phyloP scores from a whole-genome alignment of 2,888 invertebrate genomes.

The Philereme vetulata region DNA sequence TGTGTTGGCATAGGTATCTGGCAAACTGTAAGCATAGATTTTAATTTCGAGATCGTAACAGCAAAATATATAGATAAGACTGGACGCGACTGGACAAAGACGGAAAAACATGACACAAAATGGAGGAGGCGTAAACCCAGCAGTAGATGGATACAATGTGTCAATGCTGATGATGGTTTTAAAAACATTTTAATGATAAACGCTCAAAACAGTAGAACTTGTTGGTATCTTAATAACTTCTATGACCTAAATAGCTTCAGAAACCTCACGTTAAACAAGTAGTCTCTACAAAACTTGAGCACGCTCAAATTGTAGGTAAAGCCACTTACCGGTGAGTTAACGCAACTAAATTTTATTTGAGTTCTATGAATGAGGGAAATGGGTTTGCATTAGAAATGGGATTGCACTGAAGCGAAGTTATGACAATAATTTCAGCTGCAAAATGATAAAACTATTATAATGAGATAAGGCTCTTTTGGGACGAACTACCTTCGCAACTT shows the following conservation, averaged over 20 bases:
- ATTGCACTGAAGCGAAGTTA: slow-evolving; percentile 34
- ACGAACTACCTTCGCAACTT: slow-evolving; percentile 1
- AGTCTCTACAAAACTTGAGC: slow-evolving; percentile 47
- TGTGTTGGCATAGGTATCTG: no score
- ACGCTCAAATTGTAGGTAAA: slow-evolving; percentile 45
- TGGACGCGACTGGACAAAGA: no score
- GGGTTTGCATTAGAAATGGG: slow-evolving; percentile 41
- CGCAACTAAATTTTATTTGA: slow-evolving; percentile 58
- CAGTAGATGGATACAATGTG: no score
- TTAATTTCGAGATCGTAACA: no score
- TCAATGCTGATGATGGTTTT: no score
- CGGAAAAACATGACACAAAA: no score
- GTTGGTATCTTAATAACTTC: no score
- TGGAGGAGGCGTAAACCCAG: no score
- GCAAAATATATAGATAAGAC: no score
- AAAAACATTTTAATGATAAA: no score
- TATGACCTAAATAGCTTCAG: slow-evolving; percentile 30
- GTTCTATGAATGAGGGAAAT: slow-evolving; percentile 52
- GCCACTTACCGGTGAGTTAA: slow-evolving; percentile 47
- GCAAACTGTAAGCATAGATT: no score
- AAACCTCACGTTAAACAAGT: slow-evolving; percentile 34
- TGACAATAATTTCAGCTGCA: slow-evolving; percentile 1
- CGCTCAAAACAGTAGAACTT: no score
- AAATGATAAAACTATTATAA: background rate
- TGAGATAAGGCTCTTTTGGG: background rate